Percentiles rank a stretch among this genome's conserved stretches.
Evolutionary conservation across 1,140 invertebrate genomes (phyloP).

Genomic region (Formica selysi): DNA sequence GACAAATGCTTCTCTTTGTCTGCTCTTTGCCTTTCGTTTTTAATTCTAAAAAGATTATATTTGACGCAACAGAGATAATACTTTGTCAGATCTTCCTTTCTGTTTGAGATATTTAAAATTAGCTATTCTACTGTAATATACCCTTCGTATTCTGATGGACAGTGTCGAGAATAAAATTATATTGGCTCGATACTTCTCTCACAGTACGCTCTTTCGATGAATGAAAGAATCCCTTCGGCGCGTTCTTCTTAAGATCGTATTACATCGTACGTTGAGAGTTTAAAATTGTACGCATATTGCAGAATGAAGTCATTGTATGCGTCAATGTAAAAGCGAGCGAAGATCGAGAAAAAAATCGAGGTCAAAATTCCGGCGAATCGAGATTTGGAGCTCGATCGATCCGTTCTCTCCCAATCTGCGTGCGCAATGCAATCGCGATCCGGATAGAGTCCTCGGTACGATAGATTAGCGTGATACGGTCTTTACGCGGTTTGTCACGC

Average conservation of each 20-base stretch:
- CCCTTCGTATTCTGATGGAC: too few species aligned
- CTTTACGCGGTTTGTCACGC: slow-evolving; percentile 43
- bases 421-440: not conserved
- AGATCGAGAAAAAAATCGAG: slow-evolving; percentile 12
- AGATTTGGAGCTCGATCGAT: slow-evolving; percentile 12
- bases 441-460: slow-evolving; percentile 3
- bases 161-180: slow-evolving; percentile 7
- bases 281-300: not conserved
- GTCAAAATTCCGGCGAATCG: slow-evolving; percentile 19
- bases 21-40: not conserved
- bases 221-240: not conserved
- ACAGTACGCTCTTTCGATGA: not conserved
- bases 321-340: not conserved
- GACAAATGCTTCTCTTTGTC: not conserved
- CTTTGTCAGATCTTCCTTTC: not conserved
- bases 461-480: slow-evolving; percentile 38
- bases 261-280: not conserved
- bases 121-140: too few species aligned
- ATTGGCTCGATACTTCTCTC: slow-evolving; percentile 12
- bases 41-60: not conserved
- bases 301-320: slow-evolving; percentile 9
- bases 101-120: not conserved
- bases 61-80: not conserved
- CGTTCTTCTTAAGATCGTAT: not conserved
- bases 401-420: slow-evolving; percentile 7